Base-by-base conservation (phyloP, 2,888 invertebrate genomes). In the Latheticus oryzae region DNA sequence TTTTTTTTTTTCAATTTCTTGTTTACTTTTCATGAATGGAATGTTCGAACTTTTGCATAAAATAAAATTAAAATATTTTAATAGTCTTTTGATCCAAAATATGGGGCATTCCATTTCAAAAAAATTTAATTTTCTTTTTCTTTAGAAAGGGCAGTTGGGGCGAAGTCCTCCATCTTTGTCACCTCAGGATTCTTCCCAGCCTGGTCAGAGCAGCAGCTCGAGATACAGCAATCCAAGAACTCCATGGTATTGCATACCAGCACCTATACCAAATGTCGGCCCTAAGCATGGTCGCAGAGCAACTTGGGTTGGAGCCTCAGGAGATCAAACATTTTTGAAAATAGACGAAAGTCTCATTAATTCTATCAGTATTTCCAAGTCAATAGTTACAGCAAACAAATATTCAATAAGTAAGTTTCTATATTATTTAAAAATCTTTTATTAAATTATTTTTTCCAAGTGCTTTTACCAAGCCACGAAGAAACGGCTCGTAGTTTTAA, bases 281-380 rank as follows among this genome's bases (percentile, higher is more conserved):
- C 89, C 93, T 0, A 87, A 89, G 53, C 88, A 89, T 80, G 92
- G 95, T 0, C 87, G 94, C 65, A 85, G 91, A 69, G 97, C 95
- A 0, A 93, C 93, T 0, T 96, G 95, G 95, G 86, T 97, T 8
- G 91, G 93, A 1, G 96, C 97, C 2, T 92, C 93, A n/a, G 96
- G 95, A 0, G 97, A 98, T 81, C 93, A 95, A 79, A 98, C 97
- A 1, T 95, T 93, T 74, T 84, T 97, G 38, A 93, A 93, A 77
- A 87, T 96, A 47, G 95, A 96, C 65, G 95, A 97, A 77, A 89
- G 90, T 1, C 82, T 95, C n/a, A 93, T 97, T 61, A 96, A 95
- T 76, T 90, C 93, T 0, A 89, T 93, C 64, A 93, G 91, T 71
- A 83, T 97, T 54, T 87, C 91, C 33, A 90, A 91, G 69, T 91